These are phyloP conservation scores for Smutsia temminckii DNA, from an alignment of 2,797 vertebrate species.

Conservation along the genomic window DNA sequence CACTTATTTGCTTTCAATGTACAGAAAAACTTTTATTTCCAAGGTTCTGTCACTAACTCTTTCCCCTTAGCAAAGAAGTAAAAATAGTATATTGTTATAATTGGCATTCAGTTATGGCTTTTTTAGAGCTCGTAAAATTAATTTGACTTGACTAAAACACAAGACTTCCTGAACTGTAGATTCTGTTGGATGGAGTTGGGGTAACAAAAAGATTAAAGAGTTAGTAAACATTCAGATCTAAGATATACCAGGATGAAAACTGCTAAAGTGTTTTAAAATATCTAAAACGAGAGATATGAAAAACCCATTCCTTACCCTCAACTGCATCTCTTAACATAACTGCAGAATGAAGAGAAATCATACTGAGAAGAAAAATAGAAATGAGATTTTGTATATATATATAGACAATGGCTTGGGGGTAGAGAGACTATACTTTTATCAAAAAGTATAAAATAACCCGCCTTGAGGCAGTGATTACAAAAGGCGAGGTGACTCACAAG, in stretches of 20 bases:
- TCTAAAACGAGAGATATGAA: not conserved
- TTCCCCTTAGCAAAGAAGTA: slow-evolving; percentile 45
- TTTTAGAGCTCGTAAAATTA: slow-evolving; percentile 19
- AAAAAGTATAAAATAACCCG: not conserved
- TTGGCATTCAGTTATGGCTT: not conserved
- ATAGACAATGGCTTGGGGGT: not conserved
- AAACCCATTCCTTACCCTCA: not conserved
- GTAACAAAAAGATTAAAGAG: not conserved
- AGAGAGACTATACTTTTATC: not conserved
- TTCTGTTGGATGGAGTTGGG: not conserved
- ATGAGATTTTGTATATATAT: not conserved
- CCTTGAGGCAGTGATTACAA: too few relatives aligned
- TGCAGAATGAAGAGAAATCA: not conserved
- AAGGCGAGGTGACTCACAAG: too few relatives aligned
- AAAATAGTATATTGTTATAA: slow-evolving; percentile 52
- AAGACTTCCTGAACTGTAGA: not conserved
- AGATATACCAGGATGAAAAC: not conserved
- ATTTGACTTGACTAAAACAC: slow-evolving; percentile 12
- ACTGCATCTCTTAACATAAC: not conserved
- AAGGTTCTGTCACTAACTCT: slow-evolving; percentile 34
- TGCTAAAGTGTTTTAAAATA: not conserved
- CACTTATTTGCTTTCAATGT: slow-evolving; percentile 53
- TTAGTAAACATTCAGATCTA: not conserved
- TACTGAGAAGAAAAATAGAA: not conserved
- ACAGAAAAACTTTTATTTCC: slow-evolving; percentile 21